A percentile compares a stretch with the other conserved stretches of the same genome.
These are phyloP conservation scores for Zaprionus tsacasi DNA, from an alignment of 1,140 invertebrate genomes.

Conservation along the genomic window DNA sequence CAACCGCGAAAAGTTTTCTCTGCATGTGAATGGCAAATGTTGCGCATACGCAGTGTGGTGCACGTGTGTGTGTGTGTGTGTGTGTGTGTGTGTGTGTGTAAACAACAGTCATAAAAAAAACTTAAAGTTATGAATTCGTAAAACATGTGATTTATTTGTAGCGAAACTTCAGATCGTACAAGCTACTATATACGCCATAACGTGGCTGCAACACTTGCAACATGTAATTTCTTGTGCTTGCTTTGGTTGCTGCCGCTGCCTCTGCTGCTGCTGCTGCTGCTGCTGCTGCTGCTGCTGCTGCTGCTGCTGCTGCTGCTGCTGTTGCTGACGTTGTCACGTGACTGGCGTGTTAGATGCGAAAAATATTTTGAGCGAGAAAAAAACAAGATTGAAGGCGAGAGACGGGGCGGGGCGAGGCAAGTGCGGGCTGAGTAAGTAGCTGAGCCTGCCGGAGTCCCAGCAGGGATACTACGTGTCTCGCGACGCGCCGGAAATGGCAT, in stretches of 20 bases:
- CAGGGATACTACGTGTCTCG: constrained; percentile 26
- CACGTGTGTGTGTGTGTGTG: constrained; percentile 25
- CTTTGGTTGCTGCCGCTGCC: constrained; percentile 22
- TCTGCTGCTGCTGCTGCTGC: too few relatives aligned
- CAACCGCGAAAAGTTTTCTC: constrained; percentile 56
- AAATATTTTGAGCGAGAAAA: constrained; percentile 59
- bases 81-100: constrained; percentile 34
- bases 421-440: constrained; percentile 17
- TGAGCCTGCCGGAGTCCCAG: constrained; percentile 28
- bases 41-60: constrained; percentile 62
- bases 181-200: not conserved
- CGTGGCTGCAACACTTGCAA: not conserved
- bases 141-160: constrained; percentile 79
- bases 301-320: constrained; percentile 1
- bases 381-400: constrained; percentile 26
- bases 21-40: constrained; percentile 42
- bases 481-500: constrained; percentile 64
- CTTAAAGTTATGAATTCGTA: constrained; percentile 80
- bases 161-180: constrained; percentile 47
- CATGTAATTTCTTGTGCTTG: constrained; percentile 17
- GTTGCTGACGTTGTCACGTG: constrained; percentile 67
- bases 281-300: constrained; percentile 51
- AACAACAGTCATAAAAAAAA: constrained; percentile 78
- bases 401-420: not conserved
- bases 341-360: constrained; percentile 54